Evolutionary conservation across 2,113 vertebrate species (phyloP).

Genomic region (Corythaixoides concolor): DNA sequence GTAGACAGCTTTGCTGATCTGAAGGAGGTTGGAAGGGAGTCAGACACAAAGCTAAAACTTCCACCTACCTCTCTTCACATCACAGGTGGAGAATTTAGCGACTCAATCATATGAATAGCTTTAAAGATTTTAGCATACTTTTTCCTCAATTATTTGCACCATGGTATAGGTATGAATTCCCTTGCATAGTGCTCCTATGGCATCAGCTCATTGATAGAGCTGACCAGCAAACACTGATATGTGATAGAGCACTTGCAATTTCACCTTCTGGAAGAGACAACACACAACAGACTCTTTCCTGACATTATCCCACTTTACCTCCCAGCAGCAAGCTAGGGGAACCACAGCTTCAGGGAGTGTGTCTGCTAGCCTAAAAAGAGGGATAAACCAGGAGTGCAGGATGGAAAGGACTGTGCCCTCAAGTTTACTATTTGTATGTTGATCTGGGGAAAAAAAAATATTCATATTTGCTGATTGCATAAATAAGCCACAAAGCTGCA

Average conservation of each 20-base stretch:
- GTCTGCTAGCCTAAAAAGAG: background rate
- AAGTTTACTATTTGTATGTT: background rate
- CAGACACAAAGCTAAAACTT: background rate
- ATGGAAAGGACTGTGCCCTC: background rate
- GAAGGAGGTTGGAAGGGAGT: background rate
- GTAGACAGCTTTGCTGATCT: background rate
- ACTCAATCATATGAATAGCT: background rate
- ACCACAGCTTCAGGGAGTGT: background rate
- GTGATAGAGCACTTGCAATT: background rate
- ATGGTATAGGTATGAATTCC: background rate
- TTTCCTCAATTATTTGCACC: background rate
- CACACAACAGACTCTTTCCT: background rate
- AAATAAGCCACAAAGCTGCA: conserved; percentile 33
- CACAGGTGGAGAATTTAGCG: background rate
- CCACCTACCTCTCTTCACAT: background rate
- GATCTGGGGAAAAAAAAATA: background rate
- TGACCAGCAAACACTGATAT: background rate
- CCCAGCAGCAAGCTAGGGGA: background rate
- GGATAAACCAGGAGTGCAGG: background rate
- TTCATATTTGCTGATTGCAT: background rate
- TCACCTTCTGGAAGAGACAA: background rate
- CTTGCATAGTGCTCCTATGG: background rate
- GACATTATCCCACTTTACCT: background rate
- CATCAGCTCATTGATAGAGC: background rate
- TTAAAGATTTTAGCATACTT: background rate